Base-by-base conservation (phyloP, 2,113 vertebrate genomes). In the Mormyrus iriodes region DNA sequence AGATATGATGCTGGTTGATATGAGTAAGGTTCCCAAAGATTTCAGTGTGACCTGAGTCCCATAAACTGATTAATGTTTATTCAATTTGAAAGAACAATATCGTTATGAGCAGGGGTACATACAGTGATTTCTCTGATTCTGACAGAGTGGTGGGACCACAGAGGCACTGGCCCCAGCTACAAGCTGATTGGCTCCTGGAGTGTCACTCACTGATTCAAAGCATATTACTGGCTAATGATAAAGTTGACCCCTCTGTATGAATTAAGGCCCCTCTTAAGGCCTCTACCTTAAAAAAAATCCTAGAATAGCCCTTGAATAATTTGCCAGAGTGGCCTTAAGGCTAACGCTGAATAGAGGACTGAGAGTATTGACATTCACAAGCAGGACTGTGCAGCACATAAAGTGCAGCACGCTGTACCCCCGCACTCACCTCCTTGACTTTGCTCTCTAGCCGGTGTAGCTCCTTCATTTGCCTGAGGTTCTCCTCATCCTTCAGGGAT, bases 401-500 rank as follows among this genome's bases (percentile, higher is more conserved):
- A 48, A 46, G 9, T 46, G 48, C 8, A 35, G 12, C 17, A 27
- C n/a, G 21, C 48, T 3, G n/a, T 31, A 51, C 49, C 27, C 52
- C 27, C 49, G 46, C 24, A 48, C 8, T 84, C 44, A 85, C 44
- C 48, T 85, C 84, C 27, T 52, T 85, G 9, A 85, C 8, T 24
- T 27, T 85, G 84, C n/a, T 69, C 53, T 39, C 27, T 2, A 52
- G 8, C 15, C 31, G 88, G 89, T 94, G 92, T 89, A 91, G 52
- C 46, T 93, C 90, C 53, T 93, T 90, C 85, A 93, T 89, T 58
- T 93, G 92, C 69, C 48, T 73, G 55, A 90, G 90, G n/a, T 88
- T 87, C 27, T 94, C 92, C 10, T 91, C 90, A 51, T 93, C 91
- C 88, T 93, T 94, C 88, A 90, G 39, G 21, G 91, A 95, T 52